Evolutionary conservation across 37 sponge, comb jelly and placozoan species (phyloP), one percentile per base, ranked within the genome.

Genomic region (Cladorhizidae sp.): DNA sequence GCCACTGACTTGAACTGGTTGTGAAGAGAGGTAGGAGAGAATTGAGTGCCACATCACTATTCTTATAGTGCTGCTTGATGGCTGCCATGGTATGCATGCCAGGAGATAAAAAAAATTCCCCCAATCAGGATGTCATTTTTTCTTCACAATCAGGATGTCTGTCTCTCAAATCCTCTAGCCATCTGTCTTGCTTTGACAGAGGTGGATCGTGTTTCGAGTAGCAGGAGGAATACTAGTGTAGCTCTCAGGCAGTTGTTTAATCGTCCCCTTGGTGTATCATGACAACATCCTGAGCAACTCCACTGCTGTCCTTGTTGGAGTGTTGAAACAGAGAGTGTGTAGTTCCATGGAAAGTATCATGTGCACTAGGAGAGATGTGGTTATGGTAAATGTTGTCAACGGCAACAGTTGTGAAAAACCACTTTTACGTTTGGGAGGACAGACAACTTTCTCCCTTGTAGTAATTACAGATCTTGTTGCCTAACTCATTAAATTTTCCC

Each of bases 321-420:
- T 29, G 67, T 26, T 77, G 78, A 6, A 64, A 17, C 40, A 77
- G 32, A 11, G 78, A 77, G 65, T 62, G 63, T 58, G 40, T 64
- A 63, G 65, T 77, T 15, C 78, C 64, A 62, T 77, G 78, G 65
- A 77, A 77, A 8, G 78, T 62, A 58, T 77, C 67, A 22, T 77
- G 63, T 11, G 78, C 64, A 62, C 64, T 77, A 15, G 78, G 63
- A 35, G 78, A 43, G 9, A 12, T 49, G 9, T 54, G 77, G 77
- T 76, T 76, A 37, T 76, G 77, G 77, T 76, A 61, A 29, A 76
- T 76, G 22, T 76, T 76, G 61, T 76, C 77, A 31, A 76, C 77
- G 21, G 80, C 80, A 67, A 52, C 68, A 18, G 69, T 79, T 43
- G 80, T 79, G 80, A 79, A 64, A 31, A 38, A 62, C 78, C 61